Conservation (phyloP, 1,140 invertebrate species). For the Brachionus rotundiformis region DNA sequence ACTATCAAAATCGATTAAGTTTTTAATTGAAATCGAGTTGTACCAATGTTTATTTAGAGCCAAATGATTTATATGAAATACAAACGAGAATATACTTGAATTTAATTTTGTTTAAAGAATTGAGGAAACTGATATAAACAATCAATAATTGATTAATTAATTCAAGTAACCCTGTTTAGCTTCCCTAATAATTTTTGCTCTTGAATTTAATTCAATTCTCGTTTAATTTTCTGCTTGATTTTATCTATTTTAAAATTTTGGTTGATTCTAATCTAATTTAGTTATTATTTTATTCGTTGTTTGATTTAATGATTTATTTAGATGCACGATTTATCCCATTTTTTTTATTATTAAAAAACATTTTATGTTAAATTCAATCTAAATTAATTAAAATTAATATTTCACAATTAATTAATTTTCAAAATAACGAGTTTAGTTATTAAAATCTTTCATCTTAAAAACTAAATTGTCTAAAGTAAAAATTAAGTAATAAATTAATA, state of each 20-base stretch:
- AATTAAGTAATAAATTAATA: too few relatives aligned
- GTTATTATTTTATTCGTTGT: conserved; percentile 4
- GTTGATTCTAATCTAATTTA: conserved; percentile 13
- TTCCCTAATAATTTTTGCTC: background rate
- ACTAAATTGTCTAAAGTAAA: too few relatives aligned
- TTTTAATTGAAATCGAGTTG: conserved; percentile 14
- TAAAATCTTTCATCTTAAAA: background rate
- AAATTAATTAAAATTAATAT: background rate
- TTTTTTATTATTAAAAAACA: background rate
- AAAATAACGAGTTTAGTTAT: too few relatives aligned
- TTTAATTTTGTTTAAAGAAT: conserved; percentile 15
- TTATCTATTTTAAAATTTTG: background rate
- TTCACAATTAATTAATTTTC: too few relatives aligned
- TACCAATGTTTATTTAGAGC: conserved; percentile 9
- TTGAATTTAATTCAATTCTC: background rate
- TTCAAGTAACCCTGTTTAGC: background rate
- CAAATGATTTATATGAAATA: background rate
- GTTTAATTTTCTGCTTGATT: background rate
- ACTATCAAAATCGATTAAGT: conserved; percentile 43
- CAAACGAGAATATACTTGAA: background rate
- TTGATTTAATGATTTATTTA: background rate
- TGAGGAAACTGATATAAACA: conserved; percentile 43
- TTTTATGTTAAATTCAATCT: background rate
- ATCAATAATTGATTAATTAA: conserved; percentile 46
- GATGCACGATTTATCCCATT: background rate